phyloP scores from a whole-genome alignment of 2,888 invertebrate species.

The Lumbricus terrestris region DNA sequence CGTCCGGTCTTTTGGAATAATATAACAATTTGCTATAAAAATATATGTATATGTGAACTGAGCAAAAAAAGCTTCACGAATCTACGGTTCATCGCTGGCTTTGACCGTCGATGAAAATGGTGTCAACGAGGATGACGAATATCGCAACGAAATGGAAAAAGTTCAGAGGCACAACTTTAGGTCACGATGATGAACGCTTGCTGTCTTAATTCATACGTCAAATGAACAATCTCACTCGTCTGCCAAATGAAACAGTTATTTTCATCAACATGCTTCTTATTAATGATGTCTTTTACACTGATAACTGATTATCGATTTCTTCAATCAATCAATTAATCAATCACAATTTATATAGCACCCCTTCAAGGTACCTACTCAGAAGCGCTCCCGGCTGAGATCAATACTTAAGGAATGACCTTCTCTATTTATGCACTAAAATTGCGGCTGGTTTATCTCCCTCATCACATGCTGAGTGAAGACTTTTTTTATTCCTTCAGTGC shows the following conservation, averaged over 20 bases:
- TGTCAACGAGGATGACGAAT: neutral
- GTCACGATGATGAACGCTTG: neutral
- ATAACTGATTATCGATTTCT: no score
- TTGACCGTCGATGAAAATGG: neutral
- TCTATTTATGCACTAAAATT: no score
- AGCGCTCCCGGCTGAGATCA: no score
- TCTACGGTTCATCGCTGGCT: neutral
- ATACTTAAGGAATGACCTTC: no score
- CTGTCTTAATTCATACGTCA: neutral
- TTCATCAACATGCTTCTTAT: neutral
- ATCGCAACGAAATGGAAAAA: neutral
- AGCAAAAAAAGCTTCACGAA: neutral
- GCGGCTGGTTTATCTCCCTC: no score
- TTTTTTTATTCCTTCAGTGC: no score
- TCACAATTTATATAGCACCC: no score
- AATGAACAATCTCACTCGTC: constrained; percentile 3
- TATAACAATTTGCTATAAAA: neutral
- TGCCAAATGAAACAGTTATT: neutral
- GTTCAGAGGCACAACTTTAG: neutral
- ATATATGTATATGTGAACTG: neutral
- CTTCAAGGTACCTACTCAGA: no score
- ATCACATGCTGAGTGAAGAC: no score
- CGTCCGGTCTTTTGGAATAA: neutral
- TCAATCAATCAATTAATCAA: no score
- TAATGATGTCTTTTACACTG: no score